A percentile compares a stretch with the other conserved stretches of the same genome.
Evolutionary conservation across 2,113 vertebrate genomes (phyloP).

Genomic region (Vireo altiloquus): DNA sequence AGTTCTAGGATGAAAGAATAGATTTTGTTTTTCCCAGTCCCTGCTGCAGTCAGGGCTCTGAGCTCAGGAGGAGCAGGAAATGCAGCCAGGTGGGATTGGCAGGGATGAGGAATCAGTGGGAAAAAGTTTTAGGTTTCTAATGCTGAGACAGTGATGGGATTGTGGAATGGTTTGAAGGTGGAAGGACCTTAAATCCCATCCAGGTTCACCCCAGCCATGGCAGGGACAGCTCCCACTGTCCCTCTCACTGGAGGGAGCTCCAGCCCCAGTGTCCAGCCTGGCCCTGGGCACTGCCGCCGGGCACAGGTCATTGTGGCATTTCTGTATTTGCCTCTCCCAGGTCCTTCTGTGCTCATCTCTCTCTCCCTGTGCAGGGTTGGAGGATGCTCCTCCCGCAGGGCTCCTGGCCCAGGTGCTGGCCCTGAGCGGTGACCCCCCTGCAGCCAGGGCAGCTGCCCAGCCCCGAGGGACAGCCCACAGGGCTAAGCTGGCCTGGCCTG

Average conservation of each 20-base stretch:
- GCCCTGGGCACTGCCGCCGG: neutral
- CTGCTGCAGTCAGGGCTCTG: neutral
- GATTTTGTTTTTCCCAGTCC: neutral
- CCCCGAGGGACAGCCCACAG: slow-evolving; percentile 77
- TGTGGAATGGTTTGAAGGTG: neutral
- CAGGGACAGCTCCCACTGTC: neutral
- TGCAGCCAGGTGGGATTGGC: neutral
- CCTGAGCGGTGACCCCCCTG: slow-evolving; percentile 21
- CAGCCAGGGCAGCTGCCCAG: slow-evolving; percentile 31
- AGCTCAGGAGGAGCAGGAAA: neutral
- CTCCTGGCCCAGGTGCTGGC: slow-evolving; percentile 68
- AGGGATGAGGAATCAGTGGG: neutral
- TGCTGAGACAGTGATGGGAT: fast-evolving
- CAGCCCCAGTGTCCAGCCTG: neutral
- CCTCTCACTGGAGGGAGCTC: neutral
- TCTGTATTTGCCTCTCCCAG: neutral
- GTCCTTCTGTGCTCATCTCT: neutral
- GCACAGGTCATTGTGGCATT: neutral
- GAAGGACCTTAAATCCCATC: neutral
- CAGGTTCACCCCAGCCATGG: neutral
- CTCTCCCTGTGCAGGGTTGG: slow-evolving; percentile 73
- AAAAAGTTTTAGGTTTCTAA: neutral
- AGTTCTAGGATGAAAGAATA: neutral
- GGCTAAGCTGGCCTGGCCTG: neutral
- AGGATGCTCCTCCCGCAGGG: slow-evolving; percentile 76